Conservation (phyloP, 2,797 vertebrate genomes). For the Hemibagrus guttatus region DNA sequence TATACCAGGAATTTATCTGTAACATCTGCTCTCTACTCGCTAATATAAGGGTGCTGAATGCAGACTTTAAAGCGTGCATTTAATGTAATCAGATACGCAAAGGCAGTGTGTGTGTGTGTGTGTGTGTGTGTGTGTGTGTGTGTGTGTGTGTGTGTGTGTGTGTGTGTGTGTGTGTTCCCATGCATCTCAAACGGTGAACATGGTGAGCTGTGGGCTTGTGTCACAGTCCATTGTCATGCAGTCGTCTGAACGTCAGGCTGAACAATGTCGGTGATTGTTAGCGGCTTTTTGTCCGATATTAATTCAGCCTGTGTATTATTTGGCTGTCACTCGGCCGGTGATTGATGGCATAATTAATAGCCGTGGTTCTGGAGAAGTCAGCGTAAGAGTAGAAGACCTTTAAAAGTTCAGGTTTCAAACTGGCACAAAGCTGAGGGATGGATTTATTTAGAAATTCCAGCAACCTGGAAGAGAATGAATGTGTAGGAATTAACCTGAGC, state of each 20-base stretch:
- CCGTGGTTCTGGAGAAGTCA: slow-evolving; percentile 65
- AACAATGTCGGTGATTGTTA: slow-evolving; percentile 20
- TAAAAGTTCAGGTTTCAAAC: slow-evolving; percentile 15
- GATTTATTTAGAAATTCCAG: not conserved
- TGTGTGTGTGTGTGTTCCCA: slow-evolving; percentile 4
- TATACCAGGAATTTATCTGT: not conserved
- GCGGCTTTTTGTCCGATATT: slow-evolving; percentile 67
- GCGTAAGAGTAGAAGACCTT: slow-evolving; percentile 15
- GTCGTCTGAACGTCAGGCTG: not conserved
- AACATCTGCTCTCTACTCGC: not conserved
- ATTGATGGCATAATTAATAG: slow-evolving; percentile 77
- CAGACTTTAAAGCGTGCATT: not conserved
- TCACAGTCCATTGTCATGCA: not conserved
- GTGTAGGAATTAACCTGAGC: slow-evolving; percentile 11
- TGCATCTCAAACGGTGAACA: not conserved
- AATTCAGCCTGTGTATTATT: slow-evolving; percentile 66
- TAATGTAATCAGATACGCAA: slow-evolving; percentile 17
- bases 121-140: too few species aligned
- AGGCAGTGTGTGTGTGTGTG: not conserved
- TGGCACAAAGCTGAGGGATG: not conserved
- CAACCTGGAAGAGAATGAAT: not conserved
- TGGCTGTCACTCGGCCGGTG: slow-evolving; percentile 67
- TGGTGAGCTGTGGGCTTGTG: slow-evolving; percentile 1
- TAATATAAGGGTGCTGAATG: not conserved
- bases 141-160: slow-evolving; percentile 1